Evolutionary conservation across 92 coral and sea anemone species (phyloP).

Genomic region (Porites lobata): DNA sequence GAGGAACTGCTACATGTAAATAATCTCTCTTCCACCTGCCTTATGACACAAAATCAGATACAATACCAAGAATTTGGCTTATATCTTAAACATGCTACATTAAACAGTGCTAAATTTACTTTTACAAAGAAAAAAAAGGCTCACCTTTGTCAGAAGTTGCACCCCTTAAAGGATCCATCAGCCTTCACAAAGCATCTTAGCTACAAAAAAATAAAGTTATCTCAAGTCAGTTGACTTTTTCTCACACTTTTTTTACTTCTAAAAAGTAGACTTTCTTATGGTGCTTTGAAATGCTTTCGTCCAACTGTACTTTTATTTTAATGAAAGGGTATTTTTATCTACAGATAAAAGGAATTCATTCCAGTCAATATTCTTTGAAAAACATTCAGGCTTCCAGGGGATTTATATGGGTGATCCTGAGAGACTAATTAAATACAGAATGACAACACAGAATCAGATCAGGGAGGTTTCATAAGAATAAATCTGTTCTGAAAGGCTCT

Average conservation of each 20-base stretch:
- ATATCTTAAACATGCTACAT: too few species aligned
- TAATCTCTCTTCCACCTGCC: too few species aligned
- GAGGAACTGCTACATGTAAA: too few species aligned
- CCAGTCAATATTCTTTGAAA: background rate
- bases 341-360: background rate
- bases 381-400: background rate
- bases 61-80: too few species aligned
- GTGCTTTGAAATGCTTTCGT: too few species aligned
- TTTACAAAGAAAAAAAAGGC: background rate
- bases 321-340: too few species aligned
- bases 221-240: too few species aligned
- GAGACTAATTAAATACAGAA: background rate
- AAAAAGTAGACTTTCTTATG: too few species aligned
- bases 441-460: background rate
- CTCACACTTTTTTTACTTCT: too few species aligned
- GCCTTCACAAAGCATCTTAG: slow-evolving; percentile 67
- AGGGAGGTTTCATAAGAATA: background rate
- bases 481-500: too few species aligned
- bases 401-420: background rate
- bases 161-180: slow-evolving; percentile 82
- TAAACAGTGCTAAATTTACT: background rate
- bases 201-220: slow-evolving; percentile 35
- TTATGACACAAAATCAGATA: too few species aligned
- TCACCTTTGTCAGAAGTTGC: slow-evolving; percentile 71
- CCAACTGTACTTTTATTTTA: too few species aligned